Conservation (phyloP, 1,140 invertebrate species). For the Achroia grisella region DNA sequence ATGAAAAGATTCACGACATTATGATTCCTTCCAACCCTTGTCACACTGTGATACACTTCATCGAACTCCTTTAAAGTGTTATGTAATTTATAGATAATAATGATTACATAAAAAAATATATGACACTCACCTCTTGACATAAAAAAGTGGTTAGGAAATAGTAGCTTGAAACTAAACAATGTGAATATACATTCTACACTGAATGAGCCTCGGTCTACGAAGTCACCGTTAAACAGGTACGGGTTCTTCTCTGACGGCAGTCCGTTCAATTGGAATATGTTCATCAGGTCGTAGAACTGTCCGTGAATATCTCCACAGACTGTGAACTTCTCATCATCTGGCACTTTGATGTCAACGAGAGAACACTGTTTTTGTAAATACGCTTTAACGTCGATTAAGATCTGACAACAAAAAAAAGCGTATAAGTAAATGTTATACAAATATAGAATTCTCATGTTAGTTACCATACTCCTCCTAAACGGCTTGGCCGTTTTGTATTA, state of each 20-base stretch:
- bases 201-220: constrained; percentile 99
- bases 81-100: too few species aligned
- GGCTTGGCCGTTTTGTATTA: too few species aligned
- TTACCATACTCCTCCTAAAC: too few species aligned
- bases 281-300: constrained; percentile 98
- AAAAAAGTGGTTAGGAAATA: constrained; percentile 98
- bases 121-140: constrained; percentile 91
- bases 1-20: too few species aligned
- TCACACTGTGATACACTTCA: too few species aligned
- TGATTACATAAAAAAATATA: constrained; percentile 5
- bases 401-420: constrained; percentile 76
- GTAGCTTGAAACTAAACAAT: constrained; percentile 96
- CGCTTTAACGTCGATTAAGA: constrained; percentile 92
- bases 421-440: constrained; percentile 2
- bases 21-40: too few species aligned
- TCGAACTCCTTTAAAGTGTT: too few species aligned
- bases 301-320: constrained; percentile 99
- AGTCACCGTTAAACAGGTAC: constrained; percentile 99
- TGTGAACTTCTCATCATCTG: constrained; percentile 94
- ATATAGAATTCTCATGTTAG: constrained; percentile 4
- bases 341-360: constrained; percentile 92
- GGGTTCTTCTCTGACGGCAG: constrained; percentile 96
- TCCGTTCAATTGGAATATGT: constrained; percentile 98
- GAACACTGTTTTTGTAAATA: constrained; percentile 90
- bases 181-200: constrained; percentile 99